Base-by-base conservation (phyloP, 2,797 vertebrate genomes). In the Fistularia tabacaria region DNA sequence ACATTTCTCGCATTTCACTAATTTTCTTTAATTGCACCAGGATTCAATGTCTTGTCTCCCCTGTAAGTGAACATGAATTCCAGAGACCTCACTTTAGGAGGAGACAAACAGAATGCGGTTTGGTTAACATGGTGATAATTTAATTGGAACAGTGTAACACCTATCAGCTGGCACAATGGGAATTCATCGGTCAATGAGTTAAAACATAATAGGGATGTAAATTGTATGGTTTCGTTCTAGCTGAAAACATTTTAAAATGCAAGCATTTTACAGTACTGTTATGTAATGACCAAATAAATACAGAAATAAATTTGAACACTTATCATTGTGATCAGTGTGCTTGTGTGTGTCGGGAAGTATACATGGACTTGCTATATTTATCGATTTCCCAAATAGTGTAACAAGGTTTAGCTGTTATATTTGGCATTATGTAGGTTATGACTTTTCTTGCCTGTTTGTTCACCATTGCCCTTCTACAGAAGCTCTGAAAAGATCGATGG, bases 1-100 rank as follows among this genome's bases (percentile, higher is more conserved):
- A 91, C 82, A 83, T 74, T 66, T 70, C 51, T 69, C 87, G 88
- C 89, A 89, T 91, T 91, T 91, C 89, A 90, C 90, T 89, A 88
- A 90, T 79, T 36, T 46, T 51, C 13, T 88, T 88, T 88, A 80
- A 83, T 77, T 63, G 51, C 76, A 49, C 69, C 54, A 57, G 64
- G 66, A 57, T 52, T 43, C 48, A 46, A 38, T 62, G 38, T 46
- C 42, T 66, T 51, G 52, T 66, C 40, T 38, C 39, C 10, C 39
- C 10, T 8, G n/a, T n/a, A n/a, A n/a, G n/a, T n/a, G n/a, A n/a
- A n/a, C n/a, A n/a, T n/a, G 39, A 40, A 10, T 10, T 40, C 39
- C 39, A 40, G 39, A 40, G 39, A 40, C 39, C 8, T 10, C 1
- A 6, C 25, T 25, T 57, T 36, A 40, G 47, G 54, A 61, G 44